These are phyloP conservation scores for Hemistola chrysoprasaria DNA, from an alignment of 2,888 invertebrate genomes.

Conservation along the genomic window DNA sequence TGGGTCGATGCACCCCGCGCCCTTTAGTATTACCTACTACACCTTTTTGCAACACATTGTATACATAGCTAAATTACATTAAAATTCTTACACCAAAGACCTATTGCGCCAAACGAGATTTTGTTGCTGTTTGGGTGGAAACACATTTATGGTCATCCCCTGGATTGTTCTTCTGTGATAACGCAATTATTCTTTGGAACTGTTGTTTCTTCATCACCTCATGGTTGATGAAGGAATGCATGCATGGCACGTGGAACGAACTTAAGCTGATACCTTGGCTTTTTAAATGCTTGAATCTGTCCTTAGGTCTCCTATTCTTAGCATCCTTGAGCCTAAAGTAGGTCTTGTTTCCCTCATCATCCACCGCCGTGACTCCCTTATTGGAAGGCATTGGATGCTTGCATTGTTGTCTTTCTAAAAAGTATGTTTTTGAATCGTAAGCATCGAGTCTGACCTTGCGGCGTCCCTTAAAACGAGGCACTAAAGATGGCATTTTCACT, in stretches of 20 bases:
- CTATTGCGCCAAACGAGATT: too few species aligned
- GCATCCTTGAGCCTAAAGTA: slow-evolving; percentile 53
- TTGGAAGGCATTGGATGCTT: slow-evolving; percentile 54
- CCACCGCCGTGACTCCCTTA: slow-evolving; percentile 60
- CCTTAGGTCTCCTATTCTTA: slow-evolving; percentile 49
- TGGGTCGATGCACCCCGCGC: too few species aligned
- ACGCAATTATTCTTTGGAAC: slow-evolving; percentile 33
- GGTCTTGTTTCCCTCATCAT: slow-evolving; percentile 54
- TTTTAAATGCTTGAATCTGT: slow-evolving; percentile 46
- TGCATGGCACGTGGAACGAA: slow-evolving; percentile 69
- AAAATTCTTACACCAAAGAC: slow-evolving; percentile 25
- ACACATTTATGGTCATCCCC: too few species aligned
- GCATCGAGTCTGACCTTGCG: slow-evolving; percentile 7
- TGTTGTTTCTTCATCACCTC: slow-evolving; percentile 56
- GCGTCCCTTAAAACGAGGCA: slow-evolving; percentile 36
- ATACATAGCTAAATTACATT: slow-evolving; percentile 35
- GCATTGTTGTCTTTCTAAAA: slow-evolving; percentile 46
- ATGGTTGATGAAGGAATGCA: slow-evolving; percentile 60
- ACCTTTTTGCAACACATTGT: too few species aligned
- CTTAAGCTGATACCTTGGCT: slow-evolving; percentile 63
- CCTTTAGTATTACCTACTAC: too few species aligned
- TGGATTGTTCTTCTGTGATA: too few species aligned
- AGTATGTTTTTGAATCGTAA: slow-evolving; percentile 15
- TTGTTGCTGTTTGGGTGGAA: too few species aligned
- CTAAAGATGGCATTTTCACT: slow-evolving; percentile 43